phyloP scores from a whole-genome alignment of 2,888 invertebrate species.

The Macrophya alboannulata region DNA sequence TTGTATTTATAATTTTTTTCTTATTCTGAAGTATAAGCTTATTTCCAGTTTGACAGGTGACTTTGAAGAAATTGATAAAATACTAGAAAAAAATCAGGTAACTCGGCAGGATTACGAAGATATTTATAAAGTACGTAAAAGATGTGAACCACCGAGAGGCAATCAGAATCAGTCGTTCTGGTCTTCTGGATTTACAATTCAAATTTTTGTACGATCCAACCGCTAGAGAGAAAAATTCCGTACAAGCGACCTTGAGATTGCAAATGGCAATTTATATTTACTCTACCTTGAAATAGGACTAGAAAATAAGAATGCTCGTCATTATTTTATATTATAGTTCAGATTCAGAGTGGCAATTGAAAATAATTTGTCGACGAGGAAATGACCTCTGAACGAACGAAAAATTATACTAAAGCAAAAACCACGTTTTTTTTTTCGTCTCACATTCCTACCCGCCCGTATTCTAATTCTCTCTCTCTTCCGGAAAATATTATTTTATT shows the following conservation, averaged over 20 bases:
- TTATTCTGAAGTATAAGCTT: conserved; percentile 12
- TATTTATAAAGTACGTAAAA: conserved; percentile 22
- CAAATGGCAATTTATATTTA: conserved; percentile 21
- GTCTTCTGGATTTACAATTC: conserved; percentile 36
- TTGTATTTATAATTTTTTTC: conserved; percentile 15
- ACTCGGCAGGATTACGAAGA: not conserved
- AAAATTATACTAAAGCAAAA: not conserved
- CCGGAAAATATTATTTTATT: not conserved
- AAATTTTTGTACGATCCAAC: conserved; percentile 6
- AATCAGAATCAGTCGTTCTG: conserved; percentile 39
- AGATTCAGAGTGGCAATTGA: not conserved
- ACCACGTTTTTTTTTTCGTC: not conserved
- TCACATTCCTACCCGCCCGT: too few species aligned
- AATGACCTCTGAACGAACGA: not conserved
- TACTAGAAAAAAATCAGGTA: not conserved
- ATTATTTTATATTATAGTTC: not conserved
- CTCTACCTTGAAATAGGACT: not conserved
- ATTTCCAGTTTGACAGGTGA: not conserved
- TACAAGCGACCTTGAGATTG: conserved; percentile 31
- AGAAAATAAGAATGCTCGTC: not conserved
- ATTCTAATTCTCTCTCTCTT: not conserved
- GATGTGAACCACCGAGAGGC: conserved; percentile 26
- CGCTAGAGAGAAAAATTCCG: conserved; percentile 1
- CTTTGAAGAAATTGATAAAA: not conserved
- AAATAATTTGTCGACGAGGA: not conserved